phyloP scores from a whole-genome alignment of 2,113 vertebrate genomes.

The Hipposideros armiger region DNA sequence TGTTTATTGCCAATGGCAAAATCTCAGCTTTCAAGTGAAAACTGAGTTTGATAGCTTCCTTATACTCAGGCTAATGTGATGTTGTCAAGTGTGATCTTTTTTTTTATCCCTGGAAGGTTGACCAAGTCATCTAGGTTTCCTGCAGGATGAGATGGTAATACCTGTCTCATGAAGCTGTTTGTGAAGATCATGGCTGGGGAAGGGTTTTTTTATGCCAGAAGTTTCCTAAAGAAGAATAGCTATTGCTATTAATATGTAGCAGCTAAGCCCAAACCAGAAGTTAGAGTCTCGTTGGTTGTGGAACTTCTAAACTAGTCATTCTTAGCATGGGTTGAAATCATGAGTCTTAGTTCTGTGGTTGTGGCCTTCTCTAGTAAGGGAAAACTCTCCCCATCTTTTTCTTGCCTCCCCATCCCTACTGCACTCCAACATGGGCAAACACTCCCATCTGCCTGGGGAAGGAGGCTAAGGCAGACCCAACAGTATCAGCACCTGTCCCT shows the following conservation, averaged over 20 bases:
- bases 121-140: not conserved
- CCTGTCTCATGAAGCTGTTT: not conserved
- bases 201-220: not conserved
- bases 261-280: not conserved
- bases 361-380: not conserved
- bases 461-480: not conserved
- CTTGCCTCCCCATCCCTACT: not conserved
- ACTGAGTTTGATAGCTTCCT: not conserved
- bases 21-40: constrained; percentile 29
- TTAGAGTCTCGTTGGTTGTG: not conserved
- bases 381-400: not conserved
- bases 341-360: not conserved
- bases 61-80: not conserved
- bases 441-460: not conserved
- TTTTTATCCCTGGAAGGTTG: not conserved
- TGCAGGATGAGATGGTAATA: not conserved
- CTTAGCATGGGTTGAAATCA: not conserved
- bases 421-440: not conserved
- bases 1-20: not conserved
- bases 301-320: not conserved
- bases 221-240: not conserved
- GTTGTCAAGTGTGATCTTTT: not conserved
- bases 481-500: not conserved
- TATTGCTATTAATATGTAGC: not conserved
- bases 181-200: not conserved